Evolutionary conservation across 92 coral and sea anemone species (phyloP), one percentile per base, ranked within the genome.

Genomic region (Paramuricea clavata): DNA sequence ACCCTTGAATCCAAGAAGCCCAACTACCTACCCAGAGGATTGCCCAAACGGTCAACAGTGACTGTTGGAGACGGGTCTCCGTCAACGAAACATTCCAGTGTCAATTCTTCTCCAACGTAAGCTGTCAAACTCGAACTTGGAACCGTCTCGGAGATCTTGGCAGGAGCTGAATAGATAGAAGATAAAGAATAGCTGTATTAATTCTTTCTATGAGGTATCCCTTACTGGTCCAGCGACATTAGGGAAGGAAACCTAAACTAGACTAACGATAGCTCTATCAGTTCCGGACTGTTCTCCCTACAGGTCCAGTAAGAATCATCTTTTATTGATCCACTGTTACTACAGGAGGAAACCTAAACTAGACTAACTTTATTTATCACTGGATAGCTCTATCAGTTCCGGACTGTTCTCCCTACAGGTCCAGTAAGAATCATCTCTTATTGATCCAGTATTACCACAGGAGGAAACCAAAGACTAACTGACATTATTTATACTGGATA

Each of bases 61-160:
- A 90, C 84, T 12, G 91, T 78, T 1, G 98, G 98, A 27, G 94
- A 43, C 2, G 98, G 98, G 32, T 88, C 77, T 19, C 98, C 98
- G 8, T 69, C 92, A 27, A 92, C 87, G 78, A 92, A 94, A 62
- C 98, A 94, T 56, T 90, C 92, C 43, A 94, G 82, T 9, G 93
- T 44, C 27, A 92, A 21, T 22, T 79, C 84, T 54, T 67, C 89
- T 50, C 90, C 88, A 34, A 82, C 90, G 26, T 75, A 87, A 17
- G 90, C 94, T 1, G 80, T 42, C 34, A 88, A 26, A 70, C 84
- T 91, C 0, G 74, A 28, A 22, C 6, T 49, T 0, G 97, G 97
- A 30, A 81, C 82, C 3, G 92, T 93, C 31, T 89, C 97, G 10
- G 85, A 43, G 33, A 94, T 83, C 34, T 85, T 85, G 12, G 94